Percentiles rank a stretch among this genome's conserved stretches.
Conservation (phyloP, 2,888 invertebrate species). For the Volucella zonaria region DNA sequence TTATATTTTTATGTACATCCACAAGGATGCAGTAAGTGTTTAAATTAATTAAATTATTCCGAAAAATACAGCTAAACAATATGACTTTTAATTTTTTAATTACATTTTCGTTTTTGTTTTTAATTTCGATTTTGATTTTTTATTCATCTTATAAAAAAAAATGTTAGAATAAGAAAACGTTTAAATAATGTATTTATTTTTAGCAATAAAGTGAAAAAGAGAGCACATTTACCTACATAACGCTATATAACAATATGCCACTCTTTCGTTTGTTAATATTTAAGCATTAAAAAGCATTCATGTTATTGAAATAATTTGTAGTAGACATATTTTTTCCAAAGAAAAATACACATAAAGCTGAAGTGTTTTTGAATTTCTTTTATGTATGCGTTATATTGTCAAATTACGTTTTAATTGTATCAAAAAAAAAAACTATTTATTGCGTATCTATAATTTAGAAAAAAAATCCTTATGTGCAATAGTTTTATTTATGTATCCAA, state of each 20-base stretch:
- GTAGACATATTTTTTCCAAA: conserved; percentile 53
- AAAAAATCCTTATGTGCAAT: conserved; percentile 70
- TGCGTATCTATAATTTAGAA: conserved; percentile 66
- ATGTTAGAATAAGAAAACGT: conserved; percentile 57
- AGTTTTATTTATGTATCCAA: conserved; percentile 65
- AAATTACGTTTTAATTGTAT: conserved; percentile 40
- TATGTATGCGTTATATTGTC: conserved; percentile 57
- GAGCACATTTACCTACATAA: conserved; percentile 42
- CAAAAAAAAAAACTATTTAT: conserved; percentile 59
- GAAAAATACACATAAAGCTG: conserved; percentile 56
- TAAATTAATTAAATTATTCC: conserved; percentile 49
- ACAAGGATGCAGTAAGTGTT: conserved; percentile 44
- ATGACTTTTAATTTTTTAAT: conserved; percentile 58
- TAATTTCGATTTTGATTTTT: conserved; percentile 42
- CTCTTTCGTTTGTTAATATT: conserved; percentile 23
- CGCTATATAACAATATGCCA: conserved; percentile 46
- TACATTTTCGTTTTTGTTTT: conserved; percentile 14
- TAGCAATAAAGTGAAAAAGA: conserved; percentile 47
- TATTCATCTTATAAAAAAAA: conserved; percentile 32
- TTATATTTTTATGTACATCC: conserved; percentile 44
- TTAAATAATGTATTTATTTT: conserved; percentile 71
- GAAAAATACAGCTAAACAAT: conserved; percentile 53
- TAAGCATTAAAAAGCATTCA: conserved; percentile 21
- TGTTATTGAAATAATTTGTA: conserved; percentile 38
- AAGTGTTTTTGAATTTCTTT: conserved; percentile 52